phyloP scores from a whole-genome alignment of 2,797 vertebrate genomes.

The Eupleurogrammus muticus region DNA sequence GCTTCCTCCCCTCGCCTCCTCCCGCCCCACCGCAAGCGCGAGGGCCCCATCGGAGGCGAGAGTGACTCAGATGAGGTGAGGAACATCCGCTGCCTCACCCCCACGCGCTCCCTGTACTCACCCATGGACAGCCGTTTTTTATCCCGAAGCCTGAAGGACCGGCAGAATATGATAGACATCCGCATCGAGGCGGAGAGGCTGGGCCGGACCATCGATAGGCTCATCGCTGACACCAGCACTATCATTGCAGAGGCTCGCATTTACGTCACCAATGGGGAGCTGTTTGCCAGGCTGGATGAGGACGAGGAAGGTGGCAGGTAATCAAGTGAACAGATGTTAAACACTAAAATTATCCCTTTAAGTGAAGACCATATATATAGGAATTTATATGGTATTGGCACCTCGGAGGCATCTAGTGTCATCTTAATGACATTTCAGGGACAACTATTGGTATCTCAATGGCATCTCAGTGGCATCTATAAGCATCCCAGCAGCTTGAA shows the following conservation, averaged over 20 bases:
- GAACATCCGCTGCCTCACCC: slow-evolving; percentile 96
- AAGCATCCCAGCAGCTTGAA: no score
- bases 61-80: slow-evolving; percentile 97
- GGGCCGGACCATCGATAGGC: slow-evolving; percentile 95
- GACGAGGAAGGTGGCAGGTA: slow-evolving; percentile 94
- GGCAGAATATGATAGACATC: slow-evolving; percentile 98
- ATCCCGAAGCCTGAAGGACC: slow-evolving; percentile 94
- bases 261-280: slow-evolving; percentile 94
- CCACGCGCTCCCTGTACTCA: slow-evolving; percentile 93
- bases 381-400: no score
- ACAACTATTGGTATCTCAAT: no score
- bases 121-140: slow-evolving; percentile 89
- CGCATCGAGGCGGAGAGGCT: slow-evolving; percentile 96
- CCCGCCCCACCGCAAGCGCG: slow-evolving; percentile 95
- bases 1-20: slow-evolving; percentile 87
- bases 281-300: slow-evolving; percentile 94
- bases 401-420: no score
- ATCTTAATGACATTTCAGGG: no score
- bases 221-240: slow-evolving; percentile 97
- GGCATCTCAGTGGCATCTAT: no score
- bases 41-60: slow-evolving; percentile 97
- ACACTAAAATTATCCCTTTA: neutral
- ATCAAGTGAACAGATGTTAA: neutral
- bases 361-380: neutral
- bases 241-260: slow-evolving; percentile 96